A percentile compares a stretch with the other conserved stretches of the same genome.
These are phyloP conservation scores for Zalophus californianus DNA, from an alignment of 2,797 vertebrate genomes.

Conservation along the genomic window DNA sequence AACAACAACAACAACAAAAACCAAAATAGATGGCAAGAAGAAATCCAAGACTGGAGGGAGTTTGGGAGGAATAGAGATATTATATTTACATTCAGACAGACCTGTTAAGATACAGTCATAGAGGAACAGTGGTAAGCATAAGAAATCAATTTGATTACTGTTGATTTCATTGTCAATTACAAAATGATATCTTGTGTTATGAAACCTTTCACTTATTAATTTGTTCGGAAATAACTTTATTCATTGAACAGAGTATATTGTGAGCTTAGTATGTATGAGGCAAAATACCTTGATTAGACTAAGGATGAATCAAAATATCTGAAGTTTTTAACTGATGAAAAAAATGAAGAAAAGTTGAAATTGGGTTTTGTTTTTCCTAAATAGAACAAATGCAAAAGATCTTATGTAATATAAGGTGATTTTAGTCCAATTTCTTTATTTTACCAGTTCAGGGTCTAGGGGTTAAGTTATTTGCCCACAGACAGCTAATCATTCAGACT, in stretches of 20 bases:
- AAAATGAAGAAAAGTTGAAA: background rate
- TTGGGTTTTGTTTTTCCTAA: background rate
- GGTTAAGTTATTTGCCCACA: conserved; percentile 5
- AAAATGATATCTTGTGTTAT: background rate
- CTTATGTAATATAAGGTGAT: background rate
- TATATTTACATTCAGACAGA: background rate
- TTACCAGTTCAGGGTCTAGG: background rate
- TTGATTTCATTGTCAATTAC: conserved; percentile 2
- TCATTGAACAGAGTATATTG: background rate
- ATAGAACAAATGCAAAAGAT: background rate
- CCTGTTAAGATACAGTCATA: background rate
- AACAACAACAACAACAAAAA: no score
- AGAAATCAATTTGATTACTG: background rate
- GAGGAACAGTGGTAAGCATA: background rate
- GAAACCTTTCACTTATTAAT: background rate
- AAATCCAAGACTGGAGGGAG: background rate
- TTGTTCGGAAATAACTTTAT: conserved; percentile 34
- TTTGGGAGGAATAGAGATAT: background rate
- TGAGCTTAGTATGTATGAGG: background rate
- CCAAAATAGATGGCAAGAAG: background rate
- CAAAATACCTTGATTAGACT: background rate
- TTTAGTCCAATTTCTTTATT: background rate
- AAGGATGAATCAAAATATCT: background rate
- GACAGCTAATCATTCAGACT: background rate
- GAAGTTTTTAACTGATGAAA: background rate